Evolutionary conservation across 2,113 vertebrate genomes (phyloP).

Genomic region (Bothrops jararaca): DNA sequence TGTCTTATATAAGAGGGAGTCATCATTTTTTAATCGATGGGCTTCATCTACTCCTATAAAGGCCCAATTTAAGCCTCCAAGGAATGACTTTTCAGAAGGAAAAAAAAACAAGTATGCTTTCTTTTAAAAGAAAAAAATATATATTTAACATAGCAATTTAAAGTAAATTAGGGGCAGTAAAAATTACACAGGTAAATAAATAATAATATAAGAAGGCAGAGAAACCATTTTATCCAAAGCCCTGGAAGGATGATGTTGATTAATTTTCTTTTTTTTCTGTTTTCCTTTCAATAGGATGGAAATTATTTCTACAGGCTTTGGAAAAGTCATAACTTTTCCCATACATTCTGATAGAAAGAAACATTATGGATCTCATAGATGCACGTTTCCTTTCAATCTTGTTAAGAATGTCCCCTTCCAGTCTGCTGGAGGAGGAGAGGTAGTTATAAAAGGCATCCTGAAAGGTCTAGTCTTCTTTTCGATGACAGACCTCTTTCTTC

Average conservation of each 20-base stretch:
- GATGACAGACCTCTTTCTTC: background rate
- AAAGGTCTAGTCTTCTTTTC: background rate
- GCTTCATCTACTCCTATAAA: constrained; percentile 98
- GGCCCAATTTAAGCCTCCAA: constrained; percentile 91
- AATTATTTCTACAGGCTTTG: background rate
- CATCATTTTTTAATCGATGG: constrained; percentile 95
- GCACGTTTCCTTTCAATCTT: background rate
- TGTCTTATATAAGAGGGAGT: constrained; percentile 96
- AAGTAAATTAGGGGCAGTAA: background rate
- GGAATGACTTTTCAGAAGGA: constrained; percentile 82
- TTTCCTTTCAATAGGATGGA: background rate
- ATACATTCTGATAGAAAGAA: background rate
- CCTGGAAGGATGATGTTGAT: background rate
- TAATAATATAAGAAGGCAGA: background rate
- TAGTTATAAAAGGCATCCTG: background rate
- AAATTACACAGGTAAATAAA: background rate
- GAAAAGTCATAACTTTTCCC: background rate
- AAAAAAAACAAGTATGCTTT: constrained; percentile 17
- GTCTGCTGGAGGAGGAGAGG: background rate
- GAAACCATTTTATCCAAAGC: background rate
- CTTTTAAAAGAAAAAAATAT: background rate
- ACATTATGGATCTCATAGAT: background rate
- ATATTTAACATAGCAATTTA: background rate
- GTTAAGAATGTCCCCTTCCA: background rate
- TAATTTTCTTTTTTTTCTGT: background rate